These are phyloP conservation scores for Calcarius lapponicus DNA, from an alignment of 2,797 vertebrate genomes.

Conservation along the genomic window DNA sequence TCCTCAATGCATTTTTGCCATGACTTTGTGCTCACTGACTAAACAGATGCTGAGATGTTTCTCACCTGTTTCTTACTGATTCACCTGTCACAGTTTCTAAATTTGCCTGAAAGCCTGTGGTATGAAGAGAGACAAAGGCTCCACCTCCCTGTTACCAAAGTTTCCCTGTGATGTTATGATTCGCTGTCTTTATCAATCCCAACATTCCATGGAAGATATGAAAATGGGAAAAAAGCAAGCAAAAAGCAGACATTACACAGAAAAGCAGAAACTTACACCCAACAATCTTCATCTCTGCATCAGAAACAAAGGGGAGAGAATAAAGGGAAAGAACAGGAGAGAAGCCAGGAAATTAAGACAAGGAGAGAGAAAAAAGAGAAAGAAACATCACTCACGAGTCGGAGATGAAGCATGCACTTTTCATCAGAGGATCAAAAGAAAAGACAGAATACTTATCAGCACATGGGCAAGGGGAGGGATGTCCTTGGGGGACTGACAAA, in stretches of 20 bases:
- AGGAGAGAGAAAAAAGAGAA: constrained; percentile 74
- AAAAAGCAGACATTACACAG: constrained; percentile 75
- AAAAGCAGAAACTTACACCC: constrained; percentile 85
- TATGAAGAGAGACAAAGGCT: constrained; percentile 15
- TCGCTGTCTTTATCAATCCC: constrained; percentile 24
- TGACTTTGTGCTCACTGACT: neutral
- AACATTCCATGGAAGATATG: constrained; percentile 73
- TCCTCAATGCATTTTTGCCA: neutral
- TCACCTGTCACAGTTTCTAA: neutral
- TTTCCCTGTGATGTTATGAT: constrained; percentile 35
- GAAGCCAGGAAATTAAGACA: constrained; percentile 75
- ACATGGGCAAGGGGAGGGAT: constrained; percentile 58
- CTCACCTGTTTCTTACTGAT: neutral
- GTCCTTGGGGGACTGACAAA: constrained; percentile 61
- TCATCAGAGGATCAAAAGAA: constrained; percentile 72
- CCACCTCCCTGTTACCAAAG: neutral
- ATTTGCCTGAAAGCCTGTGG: constrained; percentile 16
- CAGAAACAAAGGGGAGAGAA: constrained; percentile 75
- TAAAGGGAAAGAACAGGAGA: constrained; percentile 72
- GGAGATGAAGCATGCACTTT: constrained; percentile 75
- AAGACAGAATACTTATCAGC: constrained; percentile 68
- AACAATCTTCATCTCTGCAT: constrained; percentile 86
- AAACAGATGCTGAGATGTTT: constrained; percentile 18
- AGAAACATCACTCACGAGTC: constrained; percentile 73
- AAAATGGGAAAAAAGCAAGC: constrained; percentile 76